Base-by-base conservation (phyloP, 2,888 invertebrate genomes). In the Petrolisthes manimaculis region DNA sequence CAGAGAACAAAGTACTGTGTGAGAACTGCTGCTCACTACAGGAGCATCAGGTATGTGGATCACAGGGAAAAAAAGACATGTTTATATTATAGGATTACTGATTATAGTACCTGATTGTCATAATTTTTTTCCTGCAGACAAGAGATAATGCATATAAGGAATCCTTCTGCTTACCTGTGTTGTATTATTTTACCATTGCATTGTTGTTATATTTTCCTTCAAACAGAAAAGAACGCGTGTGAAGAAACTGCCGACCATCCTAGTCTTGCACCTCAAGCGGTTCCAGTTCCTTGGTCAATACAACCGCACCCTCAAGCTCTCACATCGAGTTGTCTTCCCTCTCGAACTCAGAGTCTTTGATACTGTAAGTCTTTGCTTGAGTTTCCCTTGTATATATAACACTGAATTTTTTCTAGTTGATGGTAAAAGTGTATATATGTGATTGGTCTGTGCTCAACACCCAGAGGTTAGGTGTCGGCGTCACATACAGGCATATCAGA, bases 1-100 rank as follows among this genome's bases (percentile, higher is more conserved):
- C 97, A 92, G 99, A 99, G 94, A 99, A 99, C 95, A 99, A 99
- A 94, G 99, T 99, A 93, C 99, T 99, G 94, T 99, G 99, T 94
- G 99, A 99, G 94, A 97, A 98, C 92, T 99, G 99, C 93, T 98
- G 98, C 94, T 98, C 98, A 94, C 99, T 99, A 94, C 99, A 99
- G 94, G 99, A 99, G 94, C 99, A 99, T 78, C 98, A 99, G 95
- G 94, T 94, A 92, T 91, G 84, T 21, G 12, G 24, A 74, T 53
- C n/a, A n/a, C n/a, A n/a, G 51, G 18, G 6, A 81, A 53, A 12
- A 24, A 21, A 74, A 61, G 14, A 21, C 0, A n/a, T 18, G 53
- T 84, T 9, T 89, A 21, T 0, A 21, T 61, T 21, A 21, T 6
- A 81, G 6, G 3, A 81, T 51, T 54, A 4, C 21, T 18, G 55